Percentiles rank a stretch among this genome's conserved stretches.
Evolutionary conservation across 2,113 vertebrate genomes (phyloP).

Genomic region (Nycticryphes semicollaris): DNA sequence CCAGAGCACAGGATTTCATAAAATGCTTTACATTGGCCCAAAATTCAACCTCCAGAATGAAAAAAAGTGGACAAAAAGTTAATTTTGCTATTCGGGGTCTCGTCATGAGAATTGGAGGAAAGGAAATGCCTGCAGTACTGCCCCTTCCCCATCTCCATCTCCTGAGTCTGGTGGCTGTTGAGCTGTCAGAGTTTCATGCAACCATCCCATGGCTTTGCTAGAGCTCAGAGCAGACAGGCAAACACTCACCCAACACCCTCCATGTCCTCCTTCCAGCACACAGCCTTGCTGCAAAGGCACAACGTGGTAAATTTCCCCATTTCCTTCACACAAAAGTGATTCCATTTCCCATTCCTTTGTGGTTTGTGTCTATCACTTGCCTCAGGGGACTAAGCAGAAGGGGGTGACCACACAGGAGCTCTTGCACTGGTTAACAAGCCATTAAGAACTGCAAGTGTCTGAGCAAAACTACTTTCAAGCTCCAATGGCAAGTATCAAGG

Average conservation of each 20-base stretch:
- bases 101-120: not conserved
- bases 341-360: not conserved
- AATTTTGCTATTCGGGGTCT: not conserved
- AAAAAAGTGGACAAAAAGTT: not conserved
- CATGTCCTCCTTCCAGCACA: not conserved
- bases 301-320: not conserved
- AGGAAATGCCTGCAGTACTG: not conserved
- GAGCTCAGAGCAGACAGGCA: not conserved
- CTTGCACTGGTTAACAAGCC: not conserved
- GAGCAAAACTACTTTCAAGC: not conserved
- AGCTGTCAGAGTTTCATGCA: not conserved
- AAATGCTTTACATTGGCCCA: not conserved
- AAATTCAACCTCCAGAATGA: not conserved
- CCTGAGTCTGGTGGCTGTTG: not conserved
- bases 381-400: not conserved
- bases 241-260: not conserved
- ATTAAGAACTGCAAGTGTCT: not conserved
- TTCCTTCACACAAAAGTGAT: not conserved
- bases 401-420: not conserved
- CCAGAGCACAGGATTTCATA: not conserved
- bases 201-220: not conserved
- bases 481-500: not conserved
- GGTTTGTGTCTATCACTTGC: not conserved
- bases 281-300: not conserved
- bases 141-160: not conserved